These are phyloP conservation scores for Anodontia alba DNA, from an alignment of 2,888 invertebrate genomes.

Conservation along the genomic window DNA sequence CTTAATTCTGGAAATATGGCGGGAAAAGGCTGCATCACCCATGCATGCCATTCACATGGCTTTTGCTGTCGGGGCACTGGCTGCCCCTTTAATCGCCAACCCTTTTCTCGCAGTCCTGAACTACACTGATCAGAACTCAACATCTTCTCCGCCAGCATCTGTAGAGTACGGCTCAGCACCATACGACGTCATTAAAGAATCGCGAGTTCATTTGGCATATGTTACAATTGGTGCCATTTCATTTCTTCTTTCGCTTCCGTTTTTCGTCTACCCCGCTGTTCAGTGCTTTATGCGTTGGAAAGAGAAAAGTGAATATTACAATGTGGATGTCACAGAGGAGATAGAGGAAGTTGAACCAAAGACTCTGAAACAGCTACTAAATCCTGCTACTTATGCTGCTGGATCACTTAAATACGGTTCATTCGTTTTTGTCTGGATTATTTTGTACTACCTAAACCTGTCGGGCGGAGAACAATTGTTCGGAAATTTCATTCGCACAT, in stretches of 20 bases:
- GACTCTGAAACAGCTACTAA: constrained; percentile 25
- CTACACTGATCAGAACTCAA: background rate
- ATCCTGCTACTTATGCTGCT: constrained; percentile 50
- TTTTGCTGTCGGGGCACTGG: constrained; percentile 70
- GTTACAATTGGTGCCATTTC: constrained; percentile 46
- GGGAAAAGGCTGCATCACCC: constrained; percentile 63
- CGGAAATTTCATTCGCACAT: constrained; percentile 59
- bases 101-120: constrained; percentile 63
- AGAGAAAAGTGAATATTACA: background rate
- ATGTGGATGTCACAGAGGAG: background rate
- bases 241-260: constrained; percentile 42
- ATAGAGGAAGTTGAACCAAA: background rate
- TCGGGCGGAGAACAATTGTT: constrained; percentile 58
- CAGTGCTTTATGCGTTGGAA: constrained; percentile 7
- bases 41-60: constrained; percentile 72
- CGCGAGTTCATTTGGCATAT: constrained; percentile 52
- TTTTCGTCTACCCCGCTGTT: constrained; percentile 47
- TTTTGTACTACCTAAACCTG: constrained; percentile 41
- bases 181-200: constrained; percentile 40
- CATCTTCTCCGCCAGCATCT: background rate
- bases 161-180: constrained; percentile 15
- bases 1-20: constrained; percentile 67
- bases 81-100: constrained; percentile 64
- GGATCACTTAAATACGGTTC: constrained; percentile 45
- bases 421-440: constrained; percentile 44